Conservation (phyloP, 2,113 vertebrate genomes). For the Chaetura pelagica region DNA sequence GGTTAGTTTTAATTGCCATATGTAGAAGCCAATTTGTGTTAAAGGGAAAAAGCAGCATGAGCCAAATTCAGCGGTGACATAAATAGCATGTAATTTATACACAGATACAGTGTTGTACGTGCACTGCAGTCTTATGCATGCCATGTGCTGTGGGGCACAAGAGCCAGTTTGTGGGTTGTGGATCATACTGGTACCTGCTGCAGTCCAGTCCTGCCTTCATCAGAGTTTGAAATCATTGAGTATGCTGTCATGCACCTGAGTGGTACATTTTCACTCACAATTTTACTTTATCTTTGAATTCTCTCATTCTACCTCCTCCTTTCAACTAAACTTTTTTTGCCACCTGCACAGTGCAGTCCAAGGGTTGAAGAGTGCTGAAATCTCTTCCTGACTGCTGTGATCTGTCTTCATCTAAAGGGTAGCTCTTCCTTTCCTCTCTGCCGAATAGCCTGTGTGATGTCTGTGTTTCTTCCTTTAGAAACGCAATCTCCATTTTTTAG, state of each 20-base stretch:
- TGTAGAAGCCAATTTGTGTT: constrained; percentile 38
- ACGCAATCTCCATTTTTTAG: not conserved
- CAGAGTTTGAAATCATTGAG: not conserved
- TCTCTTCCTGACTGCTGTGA: not conserved
- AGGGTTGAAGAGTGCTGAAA: not conserved
- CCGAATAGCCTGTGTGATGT: not conserved
- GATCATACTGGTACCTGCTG: not conserved
- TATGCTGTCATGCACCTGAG: not conserved
- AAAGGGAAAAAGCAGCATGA: constrained; percentile 19
- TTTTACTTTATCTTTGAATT: not conserved
- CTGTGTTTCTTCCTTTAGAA: not conserved
- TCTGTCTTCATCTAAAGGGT: not conserved
- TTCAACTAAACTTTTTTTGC: not conserved
- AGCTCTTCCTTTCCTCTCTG: not conserved
- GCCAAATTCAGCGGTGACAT: constrained; percentile 3
- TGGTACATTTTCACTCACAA: not conserved
- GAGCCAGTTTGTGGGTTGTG: not conserved
- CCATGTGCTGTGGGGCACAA: not conserved
- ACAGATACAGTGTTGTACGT: not conserved
- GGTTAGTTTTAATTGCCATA: constrained; percentile 61
- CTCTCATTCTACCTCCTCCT: not conserved
- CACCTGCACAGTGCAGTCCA: not conserved
- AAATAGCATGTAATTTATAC: not conserved
- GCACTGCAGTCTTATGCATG: rapidly evolving
- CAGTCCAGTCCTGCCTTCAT: not conserved